Conservation (phyloP, 2,888 invertebrate genomes). For the Parnassius smintheus region DNA sequence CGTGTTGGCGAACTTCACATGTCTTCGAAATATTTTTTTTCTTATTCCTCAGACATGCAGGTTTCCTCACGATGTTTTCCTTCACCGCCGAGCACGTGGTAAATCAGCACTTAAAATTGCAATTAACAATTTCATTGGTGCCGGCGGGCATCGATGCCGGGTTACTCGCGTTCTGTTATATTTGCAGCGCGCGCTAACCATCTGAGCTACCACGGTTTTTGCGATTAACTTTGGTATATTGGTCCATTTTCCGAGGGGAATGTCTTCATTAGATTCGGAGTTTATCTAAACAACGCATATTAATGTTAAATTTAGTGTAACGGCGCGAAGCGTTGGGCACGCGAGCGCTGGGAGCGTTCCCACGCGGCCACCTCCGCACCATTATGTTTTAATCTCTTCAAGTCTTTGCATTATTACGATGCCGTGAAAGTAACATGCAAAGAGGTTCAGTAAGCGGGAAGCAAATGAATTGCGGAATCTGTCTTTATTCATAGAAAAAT, state of each 20-base stretch:
- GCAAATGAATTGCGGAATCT: slow-evolving; percentile 50
- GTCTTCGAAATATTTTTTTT: too few species aligned
- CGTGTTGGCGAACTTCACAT: too few species aligned
- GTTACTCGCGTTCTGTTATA: too few species aligned
- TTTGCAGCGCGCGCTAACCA: too few species aligned
- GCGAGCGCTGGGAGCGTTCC: slow-evolving; percentile 80
- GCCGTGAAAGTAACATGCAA: slow-evolving; percentile 71
- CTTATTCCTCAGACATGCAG: too few species aligned
- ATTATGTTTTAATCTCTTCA: slow-evolving; percentile 79
- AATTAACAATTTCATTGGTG: too few species aligned
- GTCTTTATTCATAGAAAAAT: slow-evolving; percentile 21
- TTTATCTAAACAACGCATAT: slow-evolving; percentile 72
- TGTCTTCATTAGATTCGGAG: slow-evolving; percentile 28
- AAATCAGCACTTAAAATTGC: too few species aligned
- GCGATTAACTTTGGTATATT: slow-evolving; percentile 39
- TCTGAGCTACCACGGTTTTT: not conserved
- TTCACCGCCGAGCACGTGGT: too few species aligned
- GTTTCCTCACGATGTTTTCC: too few species aligned
- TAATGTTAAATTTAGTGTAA: slow-evolving; percentile 74
- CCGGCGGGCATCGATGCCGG: too few species aligned
- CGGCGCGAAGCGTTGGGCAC: slow-evolving; percentile 66
- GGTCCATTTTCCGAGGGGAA: slow-evolving; percentile 11
- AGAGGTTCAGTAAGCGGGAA: slow-evolving; percentile 62
- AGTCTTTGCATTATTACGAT: slow-evolving; percentile 76
- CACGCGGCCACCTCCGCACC: slow-evolving; percentile 79